These are phyloP conservation scores for Heliconius aoede DNA, from an alignment of 2,888 invertebrate species.

Conservation along the genomic window DNA sequence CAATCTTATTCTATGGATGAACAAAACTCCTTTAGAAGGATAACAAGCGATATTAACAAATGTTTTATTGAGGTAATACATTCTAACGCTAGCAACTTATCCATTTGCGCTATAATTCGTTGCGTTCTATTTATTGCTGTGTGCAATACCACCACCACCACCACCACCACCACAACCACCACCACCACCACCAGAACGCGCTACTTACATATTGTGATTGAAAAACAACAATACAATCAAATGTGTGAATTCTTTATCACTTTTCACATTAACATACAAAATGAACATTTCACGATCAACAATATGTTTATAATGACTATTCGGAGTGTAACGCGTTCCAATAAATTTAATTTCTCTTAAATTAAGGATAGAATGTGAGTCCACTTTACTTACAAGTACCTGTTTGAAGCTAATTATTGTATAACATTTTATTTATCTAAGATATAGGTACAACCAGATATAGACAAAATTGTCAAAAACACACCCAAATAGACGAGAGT, in stretches of 20 bases:
- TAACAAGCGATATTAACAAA: conserved; percentile 77
- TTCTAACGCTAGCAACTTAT: conserved; percentile 70
- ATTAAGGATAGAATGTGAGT: conserved; percentile 59
- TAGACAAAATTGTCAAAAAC: conserved; percentile 62
- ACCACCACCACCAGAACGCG: conserved; percentile 61
- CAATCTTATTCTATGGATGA: conserved; percentile 71
- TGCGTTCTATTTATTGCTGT: conserved; percentile 64
- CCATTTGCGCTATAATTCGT: conserved; percentile 68
- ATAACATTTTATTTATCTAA: conserved; percentile 59
- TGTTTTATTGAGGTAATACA: conserved; percentile 72
- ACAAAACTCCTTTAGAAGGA: conserved; percentile 79
- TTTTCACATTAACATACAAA: conserved; percentile 14
- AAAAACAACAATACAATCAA: not conserved
- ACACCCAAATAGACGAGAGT: conserved; percentile 56
- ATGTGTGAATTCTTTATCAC: not conserved
- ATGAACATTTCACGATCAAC: conserved; percentile 10
- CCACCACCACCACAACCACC: no score
- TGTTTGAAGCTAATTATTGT: conserved; percentile 62
- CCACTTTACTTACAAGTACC: conserved; percentile 54
- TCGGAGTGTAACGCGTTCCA: conserved; percentile 38
- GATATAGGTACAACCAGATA: conserved; percentile 58
- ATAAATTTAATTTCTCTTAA: conserved; percentile 34
- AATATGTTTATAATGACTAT: not conserved
- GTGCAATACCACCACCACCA: no score
- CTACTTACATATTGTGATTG: conserved; percentile 35